Base-by-base conservation (phyloP, 2,113 vertebrate genomes). In the Esox niger region DNA sequence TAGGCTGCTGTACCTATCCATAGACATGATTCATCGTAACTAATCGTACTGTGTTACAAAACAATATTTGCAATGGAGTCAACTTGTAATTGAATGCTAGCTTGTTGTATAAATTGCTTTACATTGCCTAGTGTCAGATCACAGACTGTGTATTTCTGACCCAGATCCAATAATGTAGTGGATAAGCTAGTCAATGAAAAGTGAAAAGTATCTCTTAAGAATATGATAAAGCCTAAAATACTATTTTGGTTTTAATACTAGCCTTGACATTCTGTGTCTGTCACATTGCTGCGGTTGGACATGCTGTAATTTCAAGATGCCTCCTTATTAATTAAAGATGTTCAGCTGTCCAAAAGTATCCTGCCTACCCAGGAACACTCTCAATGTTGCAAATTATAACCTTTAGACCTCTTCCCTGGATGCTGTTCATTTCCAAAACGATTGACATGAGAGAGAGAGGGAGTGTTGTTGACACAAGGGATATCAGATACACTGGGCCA, bases 301-400 rank as follows among this genome's bases (percentile, higher is more conserved):
- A 70, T 31, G 58, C 72, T 79, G 69, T 77, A 74, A 82, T 80
- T 86, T 83, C 46, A 70, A 31, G 57, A 64, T 60, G 54, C 79
- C 60, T 70, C 64, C 73, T 80, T 78, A 83, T 79, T 80, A 80
- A 86, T 83, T 80, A 80, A 21, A 77, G 75, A 26, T 20, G 0
- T 13, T 54, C 30, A 69, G 55, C 72, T 43, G 60, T 56, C 70
- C 66, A 62, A 57, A 63, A 76, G 46, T 63, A 15, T 21, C 29
- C 74, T 30, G 49, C 64, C 75, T 31, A 20, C 17, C 15, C 15
- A 29, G 2, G 52, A 33, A 29, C 47, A 33, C 32, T 8, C 30
- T 66, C 47, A 3, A 15, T 33, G 64, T 66, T 55, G 62, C n/a
- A 47, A 64, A 66, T 66, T 15, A 55, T 55, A 55, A 17, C 43